Conservation (phyloP, 2,113 vertebrate species). For the Phaetusa simplex region DNA sequence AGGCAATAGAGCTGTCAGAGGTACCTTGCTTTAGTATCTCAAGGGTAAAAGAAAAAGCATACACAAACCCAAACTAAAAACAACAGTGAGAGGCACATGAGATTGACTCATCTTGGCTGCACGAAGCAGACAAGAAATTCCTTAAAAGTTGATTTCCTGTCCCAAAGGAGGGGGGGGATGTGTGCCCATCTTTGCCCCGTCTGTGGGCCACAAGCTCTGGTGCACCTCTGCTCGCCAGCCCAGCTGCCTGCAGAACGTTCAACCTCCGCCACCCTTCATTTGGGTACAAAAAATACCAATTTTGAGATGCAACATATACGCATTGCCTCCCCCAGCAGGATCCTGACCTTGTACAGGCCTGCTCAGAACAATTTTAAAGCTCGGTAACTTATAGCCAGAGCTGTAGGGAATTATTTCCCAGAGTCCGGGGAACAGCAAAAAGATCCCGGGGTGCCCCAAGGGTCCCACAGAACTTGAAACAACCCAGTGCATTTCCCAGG, state of each 20-base stretch:
- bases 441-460: rapidly evolving
- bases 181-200: neutral
- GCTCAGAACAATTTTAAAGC: neutral
- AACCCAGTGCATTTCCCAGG: neutral
- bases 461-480: neutral
- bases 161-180: neutral
- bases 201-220: neutral
- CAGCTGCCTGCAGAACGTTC: neutral
- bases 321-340: neutral
- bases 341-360: neutral
- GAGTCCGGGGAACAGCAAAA: neutral
- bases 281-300: neutral
- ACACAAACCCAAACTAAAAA: too few species aligned
- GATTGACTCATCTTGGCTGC: neutral
- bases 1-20: neutral
- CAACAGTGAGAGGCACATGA: neutral
- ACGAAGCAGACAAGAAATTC: neutral
- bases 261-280: neutral
- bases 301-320: rapidly evolving
- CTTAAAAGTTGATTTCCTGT: neutral
- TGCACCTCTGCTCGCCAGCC: neutral
- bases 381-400: neutral
- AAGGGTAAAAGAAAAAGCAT: neutral
- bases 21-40: neutral
- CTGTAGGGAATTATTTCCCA: neutral